These are phyloP conservation scores for Sinocyclocheilus maitianheensis DNA, from an alignment of 2,113 vertebrate genomes.

Conservation along the genomic window DNA sequence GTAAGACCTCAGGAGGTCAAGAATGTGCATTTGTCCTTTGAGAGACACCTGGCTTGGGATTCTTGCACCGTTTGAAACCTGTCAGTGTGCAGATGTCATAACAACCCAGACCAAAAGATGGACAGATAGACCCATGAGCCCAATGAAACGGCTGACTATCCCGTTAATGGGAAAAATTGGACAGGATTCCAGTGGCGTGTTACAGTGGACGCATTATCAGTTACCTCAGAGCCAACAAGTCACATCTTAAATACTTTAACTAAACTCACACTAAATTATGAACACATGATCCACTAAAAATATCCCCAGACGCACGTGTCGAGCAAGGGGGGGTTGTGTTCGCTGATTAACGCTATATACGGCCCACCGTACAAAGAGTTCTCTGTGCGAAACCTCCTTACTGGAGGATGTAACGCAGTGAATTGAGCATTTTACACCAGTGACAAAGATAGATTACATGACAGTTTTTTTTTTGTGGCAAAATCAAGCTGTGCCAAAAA, in stretches of 20 bases:
- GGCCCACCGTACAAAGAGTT: conserved; percentile 31
- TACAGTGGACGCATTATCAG: not conserved
- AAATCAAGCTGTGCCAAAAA: conserved; percentile 21
- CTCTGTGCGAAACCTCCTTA: conserved; percentile 43
- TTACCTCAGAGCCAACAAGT: conserved; percentile 18
- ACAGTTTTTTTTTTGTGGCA: not conserved
- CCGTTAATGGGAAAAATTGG: not conserved
- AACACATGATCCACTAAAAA: conserved; percentile 54
- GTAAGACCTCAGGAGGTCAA: conserved; percentile 23
- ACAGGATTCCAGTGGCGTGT: not conserved
- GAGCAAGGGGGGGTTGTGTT: not conserved
- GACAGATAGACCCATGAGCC: not conserved
- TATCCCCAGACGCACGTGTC: conserved; percentile 29
- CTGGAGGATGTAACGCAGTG: conserved; percentile 30
- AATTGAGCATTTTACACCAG: conserved; percentile 50
- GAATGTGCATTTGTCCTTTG: conserved; percentile 31
- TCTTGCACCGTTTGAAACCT: conserved; percentile 8
- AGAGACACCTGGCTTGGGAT: conserved; percentile 26
- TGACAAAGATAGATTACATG: conserved; percentile 53
- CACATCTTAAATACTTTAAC: conserved; percentile 26
- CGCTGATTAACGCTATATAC: conserved; percentile 50
- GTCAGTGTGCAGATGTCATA: not conserved
- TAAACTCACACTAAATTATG: conserved; percentile 40
- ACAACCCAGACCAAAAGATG: not conserved
- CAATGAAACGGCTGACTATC: not conserved